Evolutionary conservation across 1,140 invertebrate species (phyloP).

Genomic region (Pachypeltis micranthus): DNA sequence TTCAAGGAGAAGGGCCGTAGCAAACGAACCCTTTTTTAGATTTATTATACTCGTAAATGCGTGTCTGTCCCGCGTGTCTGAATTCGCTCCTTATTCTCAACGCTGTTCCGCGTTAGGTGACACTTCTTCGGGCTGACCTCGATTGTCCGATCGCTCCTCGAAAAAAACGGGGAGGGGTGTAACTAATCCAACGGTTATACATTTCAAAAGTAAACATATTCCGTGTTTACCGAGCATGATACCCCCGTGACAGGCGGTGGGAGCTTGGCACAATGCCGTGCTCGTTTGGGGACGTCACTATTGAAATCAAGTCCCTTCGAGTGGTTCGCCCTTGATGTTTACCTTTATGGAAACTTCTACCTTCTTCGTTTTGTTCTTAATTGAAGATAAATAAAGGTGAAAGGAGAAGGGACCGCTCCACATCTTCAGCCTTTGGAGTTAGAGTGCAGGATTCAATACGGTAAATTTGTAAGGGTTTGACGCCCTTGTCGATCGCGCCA

Average conservation of each 20-base stretch:
- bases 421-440: neutral
- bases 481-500: neutral
- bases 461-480: neutral
- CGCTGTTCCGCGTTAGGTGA: too few species aligned
- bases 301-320: conserved; percentile 7
- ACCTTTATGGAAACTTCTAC: neutral
- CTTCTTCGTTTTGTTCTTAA: neutral
- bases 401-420: neutral
- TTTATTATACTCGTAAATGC: too few species aligned
- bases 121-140: neutral
- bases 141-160: neutral
- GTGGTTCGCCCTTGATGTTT: neutral
- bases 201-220: conserved; percentile 7
- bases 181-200: conserved; percentile 6
- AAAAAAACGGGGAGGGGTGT: neutral
- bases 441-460: neutral
- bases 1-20: too few species aligned
- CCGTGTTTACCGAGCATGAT: conserved; percentile 6
- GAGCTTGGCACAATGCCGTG: neutral
- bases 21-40: too few species aligned
- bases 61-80: too few species aligned
- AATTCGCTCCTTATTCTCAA: too few species aligned
- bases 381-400: conserved; percentile 1
- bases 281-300: conserved; percentile 4
- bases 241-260: neutral